Evolutionary conservation across 2,113 vertebrate genomes (phyloP).

Genomic region (Diglossa brunneiventris): DNA sequence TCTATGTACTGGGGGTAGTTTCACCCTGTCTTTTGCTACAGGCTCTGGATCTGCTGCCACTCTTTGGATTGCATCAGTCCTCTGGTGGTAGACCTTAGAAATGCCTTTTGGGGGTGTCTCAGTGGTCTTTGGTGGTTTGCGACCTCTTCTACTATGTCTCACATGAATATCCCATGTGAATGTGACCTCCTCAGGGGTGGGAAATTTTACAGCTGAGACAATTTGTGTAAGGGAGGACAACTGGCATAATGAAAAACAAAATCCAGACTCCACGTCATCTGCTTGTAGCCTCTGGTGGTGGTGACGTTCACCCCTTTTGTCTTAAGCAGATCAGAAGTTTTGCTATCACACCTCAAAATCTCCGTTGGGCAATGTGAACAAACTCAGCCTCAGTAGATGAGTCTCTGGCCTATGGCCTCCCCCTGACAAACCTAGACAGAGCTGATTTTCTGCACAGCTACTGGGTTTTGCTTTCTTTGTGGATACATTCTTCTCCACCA

Average conservation of each 20-base stretch:
- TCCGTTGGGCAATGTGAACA: neutral
- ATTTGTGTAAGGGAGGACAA: neutral
- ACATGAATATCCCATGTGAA: too few relatives aligned
- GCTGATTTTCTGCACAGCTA: neutral
- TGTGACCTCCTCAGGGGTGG: too few relatives aligned
- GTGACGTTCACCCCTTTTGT: neutral
- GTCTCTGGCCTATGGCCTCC: neutral
- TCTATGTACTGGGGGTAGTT: neutral
- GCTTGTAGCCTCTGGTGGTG: neutral
- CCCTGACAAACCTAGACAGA: accelerated
- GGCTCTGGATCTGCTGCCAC: neutral
- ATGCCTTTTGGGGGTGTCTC: neutral
- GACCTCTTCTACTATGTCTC: neutral
- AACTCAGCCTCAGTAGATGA: neutral
- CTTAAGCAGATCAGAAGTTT: accelerated
- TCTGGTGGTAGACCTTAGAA: neutral
- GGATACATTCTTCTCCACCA: neutral
- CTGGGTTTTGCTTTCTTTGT: neutral
- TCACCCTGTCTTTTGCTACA: neutral
- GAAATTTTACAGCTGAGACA: neutral
- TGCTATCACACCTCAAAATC: neutral
- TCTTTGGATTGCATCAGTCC: too few relatives aligned
- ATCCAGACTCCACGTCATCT: neutral
- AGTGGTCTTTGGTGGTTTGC: neutral
- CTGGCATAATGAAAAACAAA: accelerated